Percentiles rank a stretch among this genome's conserved stretches.
Evolutionary conservation across 2,888 invertebrate species (phyloP).

Genomic region (Eupithecia vulgata): DNA sequence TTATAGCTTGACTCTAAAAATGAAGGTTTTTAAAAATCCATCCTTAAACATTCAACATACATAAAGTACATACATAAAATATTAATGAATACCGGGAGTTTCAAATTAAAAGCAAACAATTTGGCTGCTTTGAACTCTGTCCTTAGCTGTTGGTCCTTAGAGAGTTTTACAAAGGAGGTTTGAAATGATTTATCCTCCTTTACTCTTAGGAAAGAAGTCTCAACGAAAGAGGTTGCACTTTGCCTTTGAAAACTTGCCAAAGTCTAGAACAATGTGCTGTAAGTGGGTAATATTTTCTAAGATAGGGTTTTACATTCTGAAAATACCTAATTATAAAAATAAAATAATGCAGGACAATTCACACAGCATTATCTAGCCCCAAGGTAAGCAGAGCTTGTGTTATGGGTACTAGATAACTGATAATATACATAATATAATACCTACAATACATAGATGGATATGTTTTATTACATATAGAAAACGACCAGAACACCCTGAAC

Average conservation of each 20-base stretch:
- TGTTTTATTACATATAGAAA: no score
- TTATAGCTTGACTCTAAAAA: no score
- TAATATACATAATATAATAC: no score
- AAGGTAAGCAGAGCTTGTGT: no score
- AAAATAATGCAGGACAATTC: no score
- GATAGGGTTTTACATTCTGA: neutral
- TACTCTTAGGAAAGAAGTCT: neutral
- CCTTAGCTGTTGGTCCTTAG: slow-evolving; percentile 9
- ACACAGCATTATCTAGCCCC: no score
- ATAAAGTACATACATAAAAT: slow-evolving; percentile 42
- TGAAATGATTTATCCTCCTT: neutral
- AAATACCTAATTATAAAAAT: neutral
- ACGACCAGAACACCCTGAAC: no score
- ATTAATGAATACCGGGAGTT: slow-evolving; percentile 48
- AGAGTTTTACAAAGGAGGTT: slow-evolving; percentile 4
- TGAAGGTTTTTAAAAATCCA: neutral
- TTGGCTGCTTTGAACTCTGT: slow-evolving; percentile 13
- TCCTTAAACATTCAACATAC: slow-evolving; percentile 36
- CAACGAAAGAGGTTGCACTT: slow-evolving; percentile 1
- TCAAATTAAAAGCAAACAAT: slow-evolving; percentile 50
- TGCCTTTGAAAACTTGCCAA: neutral
- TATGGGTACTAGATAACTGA: no score
- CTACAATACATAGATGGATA: no score
- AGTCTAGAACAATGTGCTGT: neutral
- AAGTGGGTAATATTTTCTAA: neutral